Evolutionary conservation across 2,113 vertebrate species (phyloP).

Genomic region (Strix aluco): DNA sequence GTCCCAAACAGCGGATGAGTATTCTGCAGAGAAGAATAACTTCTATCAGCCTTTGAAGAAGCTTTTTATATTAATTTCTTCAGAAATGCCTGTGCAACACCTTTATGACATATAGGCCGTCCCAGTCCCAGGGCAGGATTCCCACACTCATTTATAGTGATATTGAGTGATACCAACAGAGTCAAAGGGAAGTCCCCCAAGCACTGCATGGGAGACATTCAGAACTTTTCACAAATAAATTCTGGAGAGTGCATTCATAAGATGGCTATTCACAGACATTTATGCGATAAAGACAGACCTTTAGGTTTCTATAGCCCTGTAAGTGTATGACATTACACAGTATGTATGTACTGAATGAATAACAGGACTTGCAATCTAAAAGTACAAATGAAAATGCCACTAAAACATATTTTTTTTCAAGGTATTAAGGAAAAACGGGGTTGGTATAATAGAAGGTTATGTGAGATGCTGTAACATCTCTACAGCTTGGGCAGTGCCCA

Average conservation of each 20-base stretch:
- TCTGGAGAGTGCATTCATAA: neutral
- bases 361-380: neutral
- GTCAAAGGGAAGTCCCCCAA: neutral
- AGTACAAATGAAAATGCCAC: slow-evolving; percentile 14
- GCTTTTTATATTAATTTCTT: neutral
- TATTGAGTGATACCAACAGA: neutral
- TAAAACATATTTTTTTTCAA: neutral
- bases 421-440: neutral
- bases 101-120: neutral
- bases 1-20: neutral
- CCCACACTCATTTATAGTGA: neutral
- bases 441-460: neutral
- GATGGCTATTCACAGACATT: neutral
- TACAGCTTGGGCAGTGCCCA: neutral
- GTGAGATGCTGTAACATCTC: neutral
- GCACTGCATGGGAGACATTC: neutral
- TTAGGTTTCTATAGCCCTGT: neutral
- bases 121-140: neutral
- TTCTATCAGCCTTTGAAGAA: neutral
- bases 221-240: neutral
- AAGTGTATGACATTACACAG: neutral
- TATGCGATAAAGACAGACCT: slow-evolving; percentile 7
- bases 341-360: neutral
- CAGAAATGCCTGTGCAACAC: neutral
- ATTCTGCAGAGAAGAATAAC: neutral